phyloP scores from a whole-genome alignment of 2,888 invertebrate species.

The Glaucopsyche alexis region DNA sequence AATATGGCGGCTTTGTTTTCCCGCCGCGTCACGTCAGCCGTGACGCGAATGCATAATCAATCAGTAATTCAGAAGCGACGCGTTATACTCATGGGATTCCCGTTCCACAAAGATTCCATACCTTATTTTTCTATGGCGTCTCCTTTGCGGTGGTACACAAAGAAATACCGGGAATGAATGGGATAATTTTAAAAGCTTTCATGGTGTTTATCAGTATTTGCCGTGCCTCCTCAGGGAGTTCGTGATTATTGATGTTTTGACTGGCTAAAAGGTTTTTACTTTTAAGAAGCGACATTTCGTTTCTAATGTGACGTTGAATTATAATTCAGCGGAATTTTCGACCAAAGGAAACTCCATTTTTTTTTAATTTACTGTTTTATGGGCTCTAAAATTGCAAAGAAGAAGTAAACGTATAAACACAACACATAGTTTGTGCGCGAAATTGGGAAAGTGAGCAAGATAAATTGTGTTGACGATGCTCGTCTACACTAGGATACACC shows the following conservation, averaged over 20 bases:
- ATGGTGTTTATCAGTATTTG: conserved; percentile 64
- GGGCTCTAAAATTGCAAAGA: too few relatives aligned
- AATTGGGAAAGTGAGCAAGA: conserved; percentile 59
- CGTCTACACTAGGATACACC: conserved; percentile 31
- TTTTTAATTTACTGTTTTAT: too few relatives aligned
- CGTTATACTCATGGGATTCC: conserved; percentile 66
- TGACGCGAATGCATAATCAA: conserved; percentile 77
- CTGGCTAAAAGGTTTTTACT: conserved; percentile 48
- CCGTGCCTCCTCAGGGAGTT: conserved; percentile 56
- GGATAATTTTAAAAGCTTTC: conserved; percentile 77
- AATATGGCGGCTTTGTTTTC: conserved; percentile 54
- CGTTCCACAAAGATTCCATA: conserved; percentile 68
- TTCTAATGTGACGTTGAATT: not conserved
- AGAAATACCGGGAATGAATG: conserved; percentile 69
- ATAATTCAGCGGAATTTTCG: not conserved
- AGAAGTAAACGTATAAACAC: conserved; percentile 32
- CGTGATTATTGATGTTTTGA: conserved; percentile 76
- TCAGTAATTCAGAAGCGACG: conserved; percentile 70
- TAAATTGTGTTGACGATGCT: conserved; percentile 50
- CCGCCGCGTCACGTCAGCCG: conserved; percentile 57
- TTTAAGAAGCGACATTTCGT: conserved; percentile 32
- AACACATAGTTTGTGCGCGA: conserved; percentile 52
- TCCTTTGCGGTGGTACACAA: conserved; percentile 64
- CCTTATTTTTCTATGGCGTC: conserved; percentile 56
- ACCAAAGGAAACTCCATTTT: not conserved